Base-by-base conservation (phyloP, 2,797 vertebrate species). In the Lagodon rhomboides region DNA sequence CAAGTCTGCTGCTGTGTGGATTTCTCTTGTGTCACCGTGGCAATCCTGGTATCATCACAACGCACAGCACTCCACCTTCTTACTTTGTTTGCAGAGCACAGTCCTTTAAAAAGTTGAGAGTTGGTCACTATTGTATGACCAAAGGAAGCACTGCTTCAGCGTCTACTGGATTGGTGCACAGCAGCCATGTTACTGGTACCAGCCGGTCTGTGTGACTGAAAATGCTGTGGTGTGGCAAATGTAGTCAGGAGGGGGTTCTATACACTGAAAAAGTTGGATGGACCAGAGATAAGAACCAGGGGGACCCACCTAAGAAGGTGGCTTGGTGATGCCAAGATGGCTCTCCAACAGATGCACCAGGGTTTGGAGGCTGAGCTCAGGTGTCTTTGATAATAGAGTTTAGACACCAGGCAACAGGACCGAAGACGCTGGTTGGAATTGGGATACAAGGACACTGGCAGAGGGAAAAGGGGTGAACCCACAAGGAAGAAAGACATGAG, bases 121-220 rank as follows among this genome's bases (percentile, higher is more conserved):
- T 27, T 46, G 46, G 25, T 53, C 7, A 54, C 20, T 63, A 69
- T 64, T 54, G 12, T 53, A n/a, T 60, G 15, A 46, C 5, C 38
- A 51, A 54, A 55, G 16, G 5, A 79, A 68, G 25, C 49, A 54
- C 3, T 0, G 3, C 5, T 54, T 3, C 23, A 65, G 69, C 25
- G 38, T 62, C 58, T 34, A 43, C 44, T 63, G 13, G 17, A n/a
- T 79, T 51, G 22, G 41, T 13, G 22, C 55, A 51, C 56, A 51
- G 38, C 25, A 23, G n/a, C 2, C 8, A 3, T 18, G 55, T 51
- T 46, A 27, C 27, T 27, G 27, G 27, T 27, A 44, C 1, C 1
- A 15, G 12, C 43, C 43, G 15, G 43, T 44, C 38, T 1, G 38
- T 41, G 38, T 41, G 38, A 41, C 7, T 5, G 38, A 41, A 41